Evolutionary conservation across 2,113 vertebrate species (phyloP).

Genomic region (Hiodon alosoides): DNA sequence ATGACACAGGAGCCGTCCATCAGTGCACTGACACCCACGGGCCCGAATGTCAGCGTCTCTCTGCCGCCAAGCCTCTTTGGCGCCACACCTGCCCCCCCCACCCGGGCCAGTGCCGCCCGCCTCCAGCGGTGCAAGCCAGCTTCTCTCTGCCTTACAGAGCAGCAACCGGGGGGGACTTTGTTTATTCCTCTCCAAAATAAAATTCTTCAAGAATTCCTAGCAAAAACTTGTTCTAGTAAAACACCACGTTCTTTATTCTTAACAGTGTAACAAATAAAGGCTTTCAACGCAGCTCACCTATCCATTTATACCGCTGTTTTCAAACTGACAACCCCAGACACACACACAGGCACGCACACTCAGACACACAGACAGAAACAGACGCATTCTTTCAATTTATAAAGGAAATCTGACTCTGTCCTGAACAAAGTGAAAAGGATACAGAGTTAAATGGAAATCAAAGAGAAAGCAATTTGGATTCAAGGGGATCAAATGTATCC

Average conservation of each 20-base stretch:
- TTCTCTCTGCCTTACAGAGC: conserved; percentile 3
- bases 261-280: not conserved
- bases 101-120: not conserved
- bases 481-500: conserved; percentile 93
- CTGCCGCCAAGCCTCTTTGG: conserved; percentile 11
- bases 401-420: conserved; percentile 78
- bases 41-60: conserved; percentile 23
- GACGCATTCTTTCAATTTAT: conserved; percentile 67
- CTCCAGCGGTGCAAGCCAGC: not conserved
- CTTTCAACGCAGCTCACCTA: not conserved
- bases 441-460: conserved; percentile 79
- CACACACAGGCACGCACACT: not conserved
- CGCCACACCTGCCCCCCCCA: conserved; percentile 24
- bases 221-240: too few relatives aligned
- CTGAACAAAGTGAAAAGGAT: conserved; percentile 79
- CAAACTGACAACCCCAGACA: not conserved
- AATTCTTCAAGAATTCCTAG: too few relatives aligned
- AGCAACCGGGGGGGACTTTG: too few relatives aligned
- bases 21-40: conserved; percentile 22
- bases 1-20: conserved; percentile 45
- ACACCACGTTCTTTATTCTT: too few relatives aligned
- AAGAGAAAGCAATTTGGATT: conserved; percentile 82
- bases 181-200: too few relatives aligned
- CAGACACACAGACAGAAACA: conserved; percentile 22
- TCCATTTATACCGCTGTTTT: too few relatives aligned